Conservation (phyloP, 2,113 vertebrate genomes). For the Zootoca vivipara region DNA sequence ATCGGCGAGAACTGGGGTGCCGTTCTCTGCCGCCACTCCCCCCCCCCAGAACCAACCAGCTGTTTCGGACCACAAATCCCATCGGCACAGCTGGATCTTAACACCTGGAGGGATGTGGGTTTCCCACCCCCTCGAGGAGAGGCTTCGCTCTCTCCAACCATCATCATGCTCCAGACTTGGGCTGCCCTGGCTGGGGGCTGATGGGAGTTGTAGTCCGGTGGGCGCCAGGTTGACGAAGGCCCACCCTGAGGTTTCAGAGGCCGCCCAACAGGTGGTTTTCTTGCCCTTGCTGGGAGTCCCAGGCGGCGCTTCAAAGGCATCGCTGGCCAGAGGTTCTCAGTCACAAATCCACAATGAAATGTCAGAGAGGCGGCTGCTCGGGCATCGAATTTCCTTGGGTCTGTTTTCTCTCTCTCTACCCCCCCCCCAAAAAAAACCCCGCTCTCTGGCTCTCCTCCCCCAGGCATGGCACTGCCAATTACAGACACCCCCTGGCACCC, state of each 20-base stretch:
- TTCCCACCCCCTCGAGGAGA: accelerated
- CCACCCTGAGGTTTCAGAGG: background rate
- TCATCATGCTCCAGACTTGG: too few species aligned
- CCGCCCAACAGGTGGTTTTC: background rate
- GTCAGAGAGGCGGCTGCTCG: background rate
- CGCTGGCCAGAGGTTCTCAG: background rate
- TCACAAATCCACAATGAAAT: background rate
- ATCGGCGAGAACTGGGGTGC: too few species aligned
- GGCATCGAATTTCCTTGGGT: background rate
- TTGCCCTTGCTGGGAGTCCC: background rate
- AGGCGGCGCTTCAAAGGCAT: background rate
- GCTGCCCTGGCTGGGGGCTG: too few species aligned
- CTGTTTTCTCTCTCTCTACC: background rate
- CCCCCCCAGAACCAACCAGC: background rate
- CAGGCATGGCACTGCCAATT: background rate
- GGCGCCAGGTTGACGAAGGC: too few species aligned
- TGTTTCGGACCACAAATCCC: too few species aligned
- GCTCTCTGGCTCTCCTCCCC: background rate
- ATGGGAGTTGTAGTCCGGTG: too few species aligned
- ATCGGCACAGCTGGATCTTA: too few species aligned
- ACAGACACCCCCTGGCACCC: too few species aligned
- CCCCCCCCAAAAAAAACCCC: background rate
- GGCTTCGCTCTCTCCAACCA: too few species aligned
- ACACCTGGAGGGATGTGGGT: too few species aligned
- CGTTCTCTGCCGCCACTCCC: background rate